Evolutionary conservation across 1,140 invertebrate species (phyloP), one percentile per base, ranked within the genome.

Genomic region (Drosophila tristis): DNA sequence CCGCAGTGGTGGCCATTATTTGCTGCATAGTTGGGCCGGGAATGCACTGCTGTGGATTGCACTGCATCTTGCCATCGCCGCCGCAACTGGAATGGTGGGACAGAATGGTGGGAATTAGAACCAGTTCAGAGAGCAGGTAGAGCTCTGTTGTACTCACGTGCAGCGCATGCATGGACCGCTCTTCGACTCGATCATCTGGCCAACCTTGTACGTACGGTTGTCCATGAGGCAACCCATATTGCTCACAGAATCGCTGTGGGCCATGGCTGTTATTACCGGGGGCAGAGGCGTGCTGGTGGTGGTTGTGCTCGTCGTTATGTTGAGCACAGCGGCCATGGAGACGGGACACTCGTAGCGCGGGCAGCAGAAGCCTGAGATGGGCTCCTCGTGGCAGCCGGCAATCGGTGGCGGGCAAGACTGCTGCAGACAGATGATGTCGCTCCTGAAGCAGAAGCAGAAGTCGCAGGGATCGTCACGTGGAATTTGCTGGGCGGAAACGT

Each of bases 391-490:
- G 87, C 98, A 98, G 31, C 96, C 96, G 44, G 95, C 95, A 75
- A 98, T 98, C 49, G 98, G 98, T 29, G 97, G 97, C 54, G 98
- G 98, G 93, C 98, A 98, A 84, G 97, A 97, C 92, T 98, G 98
- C 92, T 98, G 97, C 45, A 98, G 93, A 82, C 98, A 98, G 75
- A 98, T 98, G 73, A 98, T 98, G 90, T 98, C 98, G 90, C 97
- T 97, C 92, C 97, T 94, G 94, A 98, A 98, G 94, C 98, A 98
- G 95, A 98, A 98, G 92, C 98, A 98, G 93, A 98, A 98, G 90
- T 98, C 97, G 91, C 98, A 98, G 29, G 97, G 97, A 93, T 98
- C 97, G 66, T 98, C 96, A 77, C 97, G 93, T 20, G 97, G 97
- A 72, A 98, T 98, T 93, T 98, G 98, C 93, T 98, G 97, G 4